Evolutionary conservation across 37 sponge, comb jelly and placozoan genomes (phyloP).

Genomic region (Crambe crambe): DNA sequence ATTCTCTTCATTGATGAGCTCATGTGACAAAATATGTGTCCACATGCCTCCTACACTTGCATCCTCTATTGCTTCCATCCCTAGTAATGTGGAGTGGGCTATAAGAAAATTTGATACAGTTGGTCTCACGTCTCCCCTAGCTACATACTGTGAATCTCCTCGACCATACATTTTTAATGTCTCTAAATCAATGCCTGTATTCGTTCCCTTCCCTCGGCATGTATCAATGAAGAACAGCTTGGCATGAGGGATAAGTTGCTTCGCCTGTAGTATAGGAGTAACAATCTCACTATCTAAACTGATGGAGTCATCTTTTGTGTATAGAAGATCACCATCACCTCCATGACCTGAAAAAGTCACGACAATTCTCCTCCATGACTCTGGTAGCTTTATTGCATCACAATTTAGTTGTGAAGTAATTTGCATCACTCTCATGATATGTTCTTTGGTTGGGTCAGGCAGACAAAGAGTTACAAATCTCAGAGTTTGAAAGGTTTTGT

Average conservation of each 20-base stretch:
- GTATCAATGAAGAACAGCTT: slow-evolving; percentile 64
- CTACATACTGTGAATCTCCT: neutral
- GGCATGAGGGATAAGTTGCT: neutral
- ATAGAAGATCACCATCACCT: neutral
- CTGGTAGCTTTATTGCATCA: neutral
- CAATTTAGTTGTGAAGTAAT: neutral
- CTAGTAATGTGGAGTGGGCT: slow-evolving; percentile 48
- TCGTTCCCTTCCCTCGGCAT: slow-evolving; percentile 6
- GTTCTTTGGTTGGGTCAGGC: neutral
- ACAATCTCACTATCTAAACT: slow-evolving; percentile 12
- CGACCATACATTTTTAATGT: neutral
- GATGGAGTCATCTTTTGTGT: slow-evolving; percentile 13
- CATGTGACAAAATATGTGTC: slow-evolving; percentile 15
- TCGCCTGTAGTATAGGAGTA: neutral
- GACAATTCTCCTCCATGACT: slow-evolving; percentile 38
- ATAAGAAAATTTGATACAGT: slow-evolving; percentile 28
- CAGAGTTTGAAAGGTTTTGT: slow-evolving; percentile 8
- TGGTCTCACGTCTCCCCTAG: slow-evolving; percentile 2
- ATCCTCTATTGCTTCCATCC: slow-evolving; percentile 29
- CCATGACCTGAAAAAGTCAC: slow-evolving; percentile 67
- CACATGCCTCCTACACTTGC: slow-evolving; percentile 15
- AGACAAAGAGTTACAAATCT: slow-evolving; percentile 11
- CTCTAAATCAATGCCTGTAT: slow-evolving; percentile 1
- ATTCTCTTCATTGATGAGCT: neutral
- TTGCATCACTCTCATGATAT: slow-evolving; percentile 5